A percentile compares a stretch with the other conserved stretches of the same genome.
Conservation (phyloP, 2,888 invertebrate genomes). For the Bembecia ichneumoniformis region DNA sequence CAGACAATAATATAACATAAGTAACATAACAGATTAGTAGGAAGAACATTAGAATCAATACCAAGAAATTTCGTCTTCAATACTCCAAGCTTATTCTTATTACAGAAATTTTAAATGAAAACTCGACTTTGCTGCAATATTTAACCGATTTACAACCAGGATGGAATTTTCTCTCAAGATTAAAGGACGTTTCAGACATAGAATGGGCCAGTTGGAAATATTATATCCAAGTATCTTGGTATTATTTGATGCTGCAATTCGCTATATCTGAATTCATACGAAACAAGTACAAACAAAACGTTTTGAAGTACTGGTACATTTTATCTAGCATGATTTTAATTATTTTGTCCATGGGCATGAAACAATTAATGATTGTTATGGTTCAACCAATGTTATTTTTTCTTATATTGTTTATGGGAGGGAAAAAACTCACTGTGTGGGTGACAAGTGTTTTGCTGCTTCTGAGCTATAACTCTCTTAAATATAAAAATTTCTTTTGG, state of each 20-base stretch:
- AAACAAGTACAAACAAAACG: slow-evolving; percentile 17
- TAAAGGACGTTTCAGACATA: slow-evolving; percentile 77
- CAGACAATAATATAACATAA: too few relatives aligned
- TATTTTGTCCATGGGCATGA: slow-evolving; percentile 52
- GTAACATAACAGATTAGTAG: too few relatives aligned
- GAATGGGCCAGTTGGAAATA: slow-evolving; percentile 80
- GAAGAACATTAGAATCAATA: too few relatives aligned
- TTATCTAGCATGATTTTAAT: slow-evolving; percentile 62
- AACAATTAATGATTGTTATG: slow-evolving; percentile 61
- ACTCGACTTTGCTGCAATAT: slow-evolving; percentile 21
- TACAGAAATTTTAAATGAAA: slow-evolving; percentile 41
- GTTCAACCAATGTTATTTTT: slow-evolving; percentile 71
- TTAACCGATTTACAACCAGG: slow-evolving; percentile 69
- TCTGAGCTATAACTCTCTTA: slow-evolving; percentile 61
- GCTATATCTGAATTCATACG: slow-evolving; percentile 65
- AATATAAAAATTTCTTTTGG: slow-evolving; percentile 59
- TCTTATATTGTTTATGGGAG: slow-evolving; percentile 47
- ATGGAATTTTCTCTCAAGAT: slow-evolving; percentile 67
- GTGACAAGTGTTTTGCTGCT: slow-evolving; percentile 61
- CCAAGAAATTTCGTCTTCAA: too few relatives aligned
- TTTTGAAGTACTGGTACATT: slow-evolving; percentile 70
- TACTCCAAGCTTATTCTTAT: slow-evolving; percentile 7
- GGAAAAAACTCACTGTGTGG: slow-evolving; percentile 70
- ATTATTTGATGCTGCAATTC: slow-evolving; percentile 72
- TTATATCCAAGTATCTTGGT: slow-evolving; percentile 61